These are phyloP conservation scores for Caretta caretta DNA, from an alignment of 2,113 vertebrate genomes.

Conservation along the genomic window DNA sequence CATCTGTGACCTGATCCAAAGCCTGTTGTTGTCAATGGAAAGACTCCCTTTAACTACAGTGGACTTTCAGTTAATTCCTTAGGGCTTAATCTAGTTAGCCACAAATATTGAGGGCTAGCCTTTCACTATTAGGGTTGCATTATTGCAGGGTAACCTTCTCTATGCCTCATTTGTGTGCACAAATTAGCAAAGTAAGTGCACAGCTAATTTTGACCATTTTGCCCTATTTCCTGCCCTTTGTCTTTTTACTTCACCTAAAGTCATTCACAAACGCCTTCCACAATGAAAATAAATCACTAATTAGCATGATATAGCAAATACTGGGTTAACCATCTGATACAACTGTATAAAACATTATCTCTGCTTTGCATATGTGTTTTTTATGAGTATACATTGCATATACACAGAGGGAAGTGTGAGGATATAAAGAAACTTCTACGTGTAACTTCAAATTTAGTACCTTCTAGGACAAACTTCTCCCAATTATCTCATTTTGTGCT, in stretches of 20 bases:
- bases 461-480: conserved; percentile 51
- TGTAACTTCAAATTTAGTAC: conserved; percentile 42
- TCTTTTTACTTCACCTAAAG: background rate
- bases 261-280: background rate
- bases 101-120: background rate
- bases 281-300: conserved; percentile 22
- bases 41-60: background rate
- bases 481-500: conserved; percentile 65
- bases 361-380: background rate
- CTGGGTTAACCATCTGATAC: background rate
- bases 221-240: background rate
- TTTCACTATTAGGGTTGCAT: background rate
- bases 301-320: conserved; percentile 40
- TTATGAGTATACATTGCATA: background rate
- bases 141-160: background rate
- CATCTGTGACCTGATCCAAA: background rate
- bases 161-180: fast-evolving
- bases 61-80: background rate
- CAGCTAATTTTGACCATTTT: background rate
- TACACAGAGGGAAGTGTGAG: background rate
- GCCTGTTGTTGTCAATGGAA: background rate
- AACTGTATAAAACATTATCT: background rate
- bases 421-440: conserved; percentile 29
- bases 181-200: background rate
- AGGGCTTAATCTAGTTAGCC: background rate